A percentile compares a stretch with the other conserved stretches of the same genome.
These are phyloP conservation scores for Trichomalopsis sarcophagae DNA, from an alignment of 1,140 invertebrate genomes.

Conservation along the genomic window DNA sequence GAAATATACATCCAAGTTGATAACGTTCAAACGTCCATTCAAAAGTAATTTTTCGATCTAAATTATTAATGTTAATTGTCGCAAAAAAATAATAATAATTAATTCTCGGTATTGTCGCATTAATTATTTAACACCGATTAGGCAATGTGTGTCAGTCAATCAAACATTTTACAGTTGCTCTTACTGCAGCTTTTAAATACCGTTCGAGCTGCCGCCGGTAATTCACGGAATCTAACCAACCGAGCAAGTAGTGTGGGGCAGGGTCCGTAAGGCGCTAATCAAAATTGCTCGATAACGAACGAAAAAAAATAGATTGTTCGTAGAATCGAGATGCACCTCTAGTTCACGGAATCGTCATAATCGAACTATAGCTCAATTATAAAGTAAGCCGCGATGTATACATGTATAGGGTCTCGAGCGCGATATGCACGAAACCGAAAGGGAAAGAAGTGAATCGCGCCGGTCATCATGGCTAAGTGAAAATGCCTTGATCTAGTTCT, in stretches of 20 bases:
- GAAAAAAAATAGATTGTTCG: neutral
- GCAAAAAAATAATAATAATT: too few relatives aligned
- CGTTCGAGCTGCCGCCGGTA: neutral
- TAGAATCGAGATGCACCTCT: neutral
- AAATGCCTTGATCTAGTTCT: conserved; percentile 9
- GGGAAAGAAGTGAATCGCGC: neutral
- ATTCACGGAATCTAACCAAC: neutral
- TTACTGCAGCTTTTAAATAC: neutral
- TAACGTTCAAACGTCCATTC: too few relatives aligned
- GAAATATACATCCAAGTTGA: too few relatives aligned
- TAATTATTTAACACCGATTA: neutral
- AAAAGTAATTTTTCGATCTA: too few relatives aligned
- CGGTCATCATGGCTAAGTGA: neutral
- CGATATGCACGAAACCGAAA: neutral
- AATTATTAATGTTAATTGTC: too few relatives aligned
- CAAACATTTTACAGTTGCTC: neutral
- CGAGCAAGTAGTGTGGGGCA: neutral
- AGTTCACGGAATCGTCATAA: neutral
- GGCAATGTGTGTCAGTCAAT: neutral
- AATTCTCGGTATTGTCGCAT: neutral
- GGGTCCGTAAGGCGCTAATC: neutral
- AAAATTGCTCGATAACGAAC: neutral
- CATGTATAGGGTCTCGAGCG: neutral
- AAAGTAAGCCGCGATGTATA: neutral
- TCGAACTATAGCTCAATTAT: neutral